phyloP scores from a whole-genome alignment of 1,140 invertebrate species.

The Drosophila lacteicornis region DNA sequence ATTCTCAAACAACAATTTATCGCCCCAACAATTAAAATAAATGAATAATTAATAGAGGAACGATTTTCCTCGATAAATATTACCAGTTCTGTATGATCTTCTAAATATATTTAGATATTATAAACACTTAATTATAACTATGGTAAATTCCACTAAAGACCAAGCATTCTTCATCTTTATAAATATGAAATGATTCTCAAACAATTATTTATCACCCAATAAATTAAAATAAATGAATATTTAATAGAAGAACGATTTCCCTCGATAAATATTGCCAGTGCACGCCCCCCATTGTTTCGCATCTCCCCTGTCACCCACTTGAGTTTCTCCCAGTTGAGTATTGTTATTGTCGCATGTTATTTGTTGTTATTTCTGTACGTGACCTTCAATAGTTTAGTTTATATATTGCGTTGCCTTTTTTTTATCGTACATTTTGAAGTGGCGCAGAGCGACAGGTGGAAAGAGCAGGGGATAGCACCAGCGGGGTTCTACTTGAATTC shows the following conservation, averaged over 20 bases:
- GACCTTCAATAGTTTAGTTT: slow-evolving; percentile 75
- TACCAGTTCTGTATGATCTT: background rate
- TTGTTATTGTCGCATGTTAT: slow-evolving; percentile 53
- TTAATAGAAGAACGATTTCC: background rate
- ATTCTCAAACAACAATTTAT: background rate
- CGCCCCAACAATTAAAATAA: background rate
- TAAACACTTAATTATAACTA: background rate
- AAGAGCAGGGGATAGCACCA: slow-evolving; percentile 2
- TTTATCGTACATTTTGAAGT: slow-evolving; percentile 75
- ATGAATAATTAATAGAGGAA: background rate
- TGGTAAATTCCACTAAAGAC: background rate
- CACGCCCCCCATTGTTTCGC: slow-evolving; percentile 11
- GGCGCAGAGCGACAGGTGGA: slow-evolving; percentile 17
- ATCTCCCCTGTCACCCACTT: slow-evolving; percentile 8
- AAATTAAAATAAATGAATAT: background rate
- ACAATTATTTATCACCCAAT: no score
- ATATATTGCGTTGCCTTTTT: slow-evolving; percentile 72
- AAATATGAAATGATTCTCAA: background rate
- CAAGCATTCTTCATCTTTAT: background rate
- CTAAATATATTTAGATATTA: background rate
- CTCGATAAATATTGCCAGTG: slow-evolving; percentile 5
- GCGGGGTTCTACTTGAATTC: slow-evolving; percentile 49
- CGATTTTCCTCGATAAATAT: background rate
- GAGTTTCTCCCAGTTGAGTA: slow-evolving; percentile 26
- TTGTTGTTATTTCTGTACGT: slow-evolving; percentile 66